Base-by-base conservation (phyloP, 1,140 invertebrate species). In the Carposina sasakii region DNA sequence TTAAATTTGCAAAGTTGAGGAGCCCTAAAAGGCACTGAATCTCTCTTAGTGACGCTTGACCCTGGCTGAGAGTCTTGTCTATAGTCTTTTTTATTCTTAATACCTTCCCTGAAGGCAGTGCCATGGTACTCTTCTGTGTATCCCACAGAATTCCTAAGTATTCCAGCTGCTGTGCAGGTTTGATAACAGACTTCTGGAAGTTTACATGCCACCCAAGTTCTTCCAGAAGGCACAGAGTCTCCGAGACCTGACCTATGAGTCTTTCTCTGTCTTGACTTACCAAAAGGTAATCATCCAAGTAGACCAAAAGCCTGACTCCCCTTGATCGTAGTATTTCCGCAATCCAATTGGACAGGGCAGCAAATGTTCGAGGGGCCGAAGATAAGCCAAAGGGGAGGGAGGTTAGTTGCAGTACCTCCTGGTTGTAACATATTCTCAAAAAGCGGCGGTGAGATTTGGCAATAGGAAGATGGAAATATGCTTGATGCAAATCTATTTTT, bases 371-470 rank as follows among this genome's bases (percentile, higher is more conserved):
- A 1, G 60, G 60, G n/a, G 57, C 60, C 4, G 41, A 56, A 9
- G 63, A 39, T 17, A 71, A 40, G 10, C 63, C 65, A 31, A 71
- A 68, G 0, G 65, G 65, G 0, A 65, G 52, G 37, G 65, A 64
- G 0, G 52, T 67, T 48, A 67, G 59, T 31, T 62, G 30, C 17
- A 28, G 53, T 13, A 58, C 2, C 17, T 48, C n/a, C 3, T 33
- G 33, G n/a, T 39, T 30, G 37, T 44, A 47, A 2, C 22, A 19
- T 12, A 67, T 13, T 15, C 31, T 41, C 4, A 58, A 37, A 31
- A 50, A 66, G 41, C 55, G 60, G 5, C 48, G 57, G 44, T 67
- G 67, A 20, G 34, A 19, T n/a, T n/a, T n/a, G n/a, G n/a, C n/a
- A n/a, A n/a, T n/a, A n/a, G n/a, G n/a, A n/a, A n/a, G n/a, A n/a